A percentile compares a stretch with the other conserved stretches of the same genome.
phyloP scores from a whole-genome alignment of 2,888 invertebrate genomes.

The Zaprionus obscuricornis region DNA sequence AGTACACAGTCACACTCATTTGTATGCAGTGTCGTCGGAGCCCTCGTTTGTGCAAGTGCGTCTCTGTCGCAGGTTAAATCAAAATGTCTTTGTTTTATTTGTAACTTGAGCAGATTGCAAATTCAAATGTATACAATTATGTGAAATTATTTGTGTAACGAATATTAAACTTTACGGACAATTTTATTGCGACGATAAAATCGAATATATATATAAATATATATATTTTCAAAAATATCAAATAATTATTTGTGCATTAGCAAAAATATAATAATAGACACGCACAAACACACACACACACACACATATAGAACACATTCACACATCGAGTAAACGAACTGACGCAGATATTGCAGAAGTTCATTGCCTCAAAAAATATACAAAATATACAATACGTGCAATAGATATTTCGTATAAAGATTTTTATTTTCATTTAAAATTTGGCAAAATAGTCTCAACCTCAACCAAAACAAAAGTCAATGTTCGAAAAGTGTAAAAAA shows the following conservation, averaged over 20 bases:
- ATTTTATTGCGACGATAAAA: constrained; percentile 15
- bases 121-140: constrained; percentile 37
- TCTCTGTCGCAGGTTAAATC: constrained; percentile 40
- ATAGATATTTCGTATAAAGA: constrained; percentile 51
- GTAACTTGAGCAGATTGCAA: constrained; percentile 33
- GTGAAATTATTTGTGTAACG: constrained; percentile 24
- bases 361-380: constrained; percentile 60
- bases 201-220: constrained; percentile 6
- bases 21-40: constrained; percentile 42
- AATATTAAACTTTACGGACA: constrained; percentile 5
- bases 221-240: too few species aligned
- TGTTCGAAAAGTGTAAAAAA: constrained; percentile 29
- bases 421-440: constrained; percentile 16
- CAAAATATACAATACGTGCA: constrained; percentile 44
- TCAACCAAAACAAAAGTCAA: constrained; percentile 35
- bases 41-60: constrained; percentile 55
- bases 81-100: constrained; percentile 57
- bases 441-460: constrained; percentile 7
- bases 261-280: constrained; percentile 63
- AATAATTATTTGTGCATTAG: constrained; percentile 42
- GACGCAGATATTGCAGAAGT: constrained; percentile 49
- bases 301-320: background rate
- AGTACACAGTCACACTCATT: constrained; percentile 27
- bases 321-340: constrained; percentile 29
- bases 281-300: constrained; percentile 34